phyloP scores from a whole-genome alignment of 2,113 vertebrate genomes.

The Oncorhynchus tshawytscha region DNA sequence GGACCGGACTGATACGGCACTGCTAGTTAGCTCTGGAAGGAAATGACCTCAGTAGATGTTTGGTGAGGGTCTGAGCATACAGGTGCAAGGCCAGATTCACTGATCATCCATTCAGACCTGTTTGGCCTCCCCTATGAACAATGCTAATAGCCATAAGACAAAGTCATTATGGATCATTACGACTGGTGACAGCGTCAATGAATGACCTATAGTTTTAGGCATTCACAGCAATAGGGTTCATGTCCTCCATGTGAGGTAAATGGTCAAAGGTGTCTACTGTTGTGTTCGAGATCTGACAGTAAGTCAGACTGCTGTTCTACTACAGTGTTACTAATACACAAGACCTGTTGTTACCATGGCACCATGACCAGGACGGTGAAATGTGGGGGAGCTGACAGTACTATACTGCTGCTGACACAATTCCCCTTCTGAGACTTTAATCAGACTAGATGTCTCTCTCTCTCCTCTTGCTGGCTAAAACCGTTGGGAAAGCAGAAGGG shows the following conservation, averaged over 20 bases:
- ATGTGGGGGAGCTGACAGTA: constrained; percentile 38
- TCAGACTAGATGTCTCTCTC: constrained; percentile 51
- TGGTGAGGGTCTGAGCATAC: constrained; percentile 20
- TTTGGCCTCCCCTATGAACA: constrained; percentile 34
- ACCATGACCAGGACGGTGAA: constrained; percentile 38
- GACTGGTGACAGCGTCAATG: constrained; percentile 29
- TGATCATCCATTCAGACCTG: constrained; percentile 3
- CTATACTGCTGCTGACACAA: constrained; percentile 30
- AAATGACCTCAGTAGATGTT: constrained; percentile 41
- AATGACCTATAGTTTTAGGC: neutral
- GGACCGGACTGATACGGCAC: constrained; percentile 10
- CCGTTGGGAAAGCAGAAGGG: constrained; percentile 37
- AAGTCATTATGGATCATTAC: neutral
- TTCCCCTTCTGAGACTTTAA: constrained; percentile 52
- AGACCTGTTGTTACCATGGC: constrained; percentile 54
- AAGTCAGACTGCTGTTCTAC: constrained; percentile 12
- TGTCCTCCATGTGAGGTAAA: constrained; percentile 29
- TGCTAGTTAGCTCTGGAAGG: constrained; percentile 40
- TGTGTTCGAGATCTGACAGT: constrained; percentile 16
- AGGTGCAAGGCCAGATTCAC: constrained; percentile 13
- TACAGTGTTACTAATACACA: constrained; percentile 9
- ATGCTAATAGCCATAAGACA: constrained; percentile 19
- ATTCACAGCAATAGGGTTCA: neutral
- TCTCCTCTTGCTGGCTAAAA: constrained; percentile 25
- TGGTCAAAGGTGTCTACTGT: constrained; percentile 10